These are phyloP conservation scores for Ditula angustiorana DNA, from an alignment of 2,888 invertebrate genomes.

Conservation along the genomic window DNA sequence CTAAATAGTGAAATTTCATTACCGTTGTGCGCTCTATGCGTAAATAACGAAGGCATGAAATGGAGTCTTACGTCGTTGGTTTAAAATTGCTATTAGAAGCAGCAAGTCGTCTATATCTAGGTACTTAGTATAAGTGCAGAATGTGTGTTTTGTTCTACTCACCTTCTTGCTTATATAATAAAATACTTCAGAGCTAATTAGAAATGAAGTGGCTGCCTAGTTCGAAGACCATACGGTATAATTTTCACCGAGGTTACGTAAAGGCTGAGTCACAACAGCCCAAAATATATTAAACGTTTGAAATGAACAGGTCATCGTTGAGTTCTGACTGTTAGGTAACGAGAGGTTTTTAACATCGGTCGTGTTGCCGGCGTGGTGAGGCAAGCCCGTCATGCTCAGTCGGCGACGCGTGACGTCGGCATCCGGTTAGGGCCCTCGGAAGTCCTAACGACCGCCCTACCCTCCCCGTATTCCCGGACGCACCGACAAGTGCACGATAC, in stretches of 20 bases:
- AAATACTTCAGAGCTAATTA: conserved; percentile 26
- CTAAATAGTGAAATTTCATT: conserved; percentile 1
- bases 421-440: conserved; percentile 76
- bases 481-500: conserved; percentile 47
- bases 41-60: not conserved
- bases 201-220: conserved; percentile 23
- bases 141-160: no score
- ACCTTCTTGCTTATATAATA: not conserved
- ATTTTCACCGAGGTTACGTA: conserved; percentile 54
- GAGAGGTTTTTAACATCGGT: conserved; percentile 50
- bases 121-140: no score
- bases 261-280: conserved; percentile 52
- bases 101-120: not conserved
- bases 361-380: conserved; percentile 58
- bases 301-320: conserved; percentile 28
- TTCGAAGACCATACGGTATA: conserved; percentile 45
- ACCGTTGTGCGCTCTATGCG: conserved; percentile 4
- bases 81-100: no score
- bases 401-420: conserved; percentile 74
- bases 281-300: conserved; percentile 48
- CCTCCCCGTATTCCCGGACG: conserved; percentile 49
- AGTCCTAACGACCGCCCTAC: conserved; percentile 66
- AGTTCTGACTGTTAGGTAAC: conserved; percentile 40
- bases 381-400: conserved; percentile 75
- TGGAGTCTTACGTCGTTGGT: not conserved